Evolutionary conservation across 37 sponge, comb jelly and placozoan species (phyloP).

Genomic region (Dysidea cf. avara): DNA sequence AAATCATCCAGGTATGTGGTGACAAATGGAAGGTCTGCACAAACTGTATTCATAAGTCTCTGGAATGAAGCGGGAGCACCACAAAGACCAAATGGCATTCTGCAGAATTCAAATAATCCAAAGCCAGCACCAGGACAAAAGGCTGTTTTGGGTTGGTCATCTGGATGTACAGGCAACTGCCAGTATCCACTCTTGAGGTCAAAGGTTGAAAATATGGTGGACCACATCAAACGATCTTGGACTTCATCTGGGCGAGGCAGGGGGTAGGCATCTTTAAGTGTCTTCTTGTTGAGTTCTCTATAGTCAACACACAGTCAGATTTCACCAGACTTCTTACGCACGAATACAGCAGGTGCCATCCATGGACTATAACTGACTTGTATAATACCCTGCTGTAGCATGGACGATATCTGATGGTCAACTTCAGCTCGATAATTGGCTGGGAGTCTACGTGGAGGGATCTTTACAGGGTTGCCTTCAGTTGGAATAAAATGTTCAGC

Average conservation of each 20-base stretch:
- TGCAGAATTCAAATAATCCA: slow-evolving; percentile 9
- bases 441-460: slow-evolving; percentile 18
- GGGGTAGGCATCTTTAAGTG: slow-evolving; percentile 9
- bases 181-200: background rate
- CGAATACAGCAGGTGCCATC: slow-evolving; percentile 23
- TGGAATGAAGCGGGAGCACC: slow-evolving; percentile 21
- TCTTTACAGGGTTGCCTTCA: slow-evolving; percentile 11
- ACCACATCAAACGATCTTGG: background rate
- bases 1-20: slow-evolving; percentile 22
- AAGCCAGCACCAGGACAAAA: slow-evolving; percentile 25
- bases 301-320: no score
- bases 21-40: background rate
- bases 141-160: slow-evolving; percentile 12
- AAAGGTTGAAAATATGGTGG: background rate
- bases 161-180: slow-evolving; percentile 5
- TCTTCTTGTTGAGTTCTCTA: background rate
- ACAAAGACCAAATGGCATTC: slow-evolving; percentile 22
- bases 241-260: no score
- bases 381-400: background rate
- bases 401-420: background rate
- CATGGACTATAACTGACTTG: slow-evolving; percentile 3
- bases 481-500: slow-evolving; percentile 16
- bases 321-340: slow-evolving; percentile 1
- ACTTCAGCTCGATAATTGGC: slow-evolving; percentile 12
- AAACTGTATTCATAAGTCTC: slow-evolving; percentile 18